phyloP scores from a whole-genome alignment of 2,113 vertebrate species.

The Diphyllodes magnificus region DNA sequence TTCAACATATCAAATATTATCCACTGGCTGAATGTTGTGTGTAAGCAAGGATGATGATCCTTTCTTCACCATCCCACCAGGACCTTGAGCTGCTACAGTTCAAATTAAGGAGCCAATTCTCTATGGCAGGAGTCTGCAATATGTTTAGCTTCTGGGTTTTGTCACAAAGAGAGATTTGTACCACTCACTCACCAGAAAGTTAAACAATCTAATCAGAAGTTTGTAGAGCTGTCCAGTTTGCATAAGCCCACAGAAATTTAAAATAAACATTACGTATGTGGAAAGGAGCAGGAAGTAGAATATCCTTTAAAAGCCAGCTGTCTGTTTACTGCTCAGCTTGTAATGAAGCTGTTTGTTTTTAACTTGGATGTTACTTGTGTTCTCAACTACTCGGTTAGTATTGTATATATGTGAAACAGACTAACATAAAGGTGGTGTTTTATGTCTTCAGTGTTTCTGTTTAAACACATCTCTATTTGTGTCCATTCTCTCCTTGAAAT shows the following conservation, averaged over 20 bases:
- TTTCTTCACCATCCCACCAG: neutral
- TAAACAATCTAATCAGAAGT: slow-evolving; percentile 38
- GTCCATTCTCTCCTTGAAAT: neutral
- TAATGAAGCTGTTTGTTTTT: neutral
- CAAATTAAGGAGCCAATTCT: neutral
- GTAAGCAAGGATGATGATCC: neutral
- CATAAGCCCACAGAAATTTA: neutral
- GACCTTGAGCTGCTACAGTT: neutral
- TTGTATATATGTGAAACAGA: neutral
- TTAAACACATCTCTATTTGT: neutral
- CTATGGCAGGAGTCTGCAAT: neutral
- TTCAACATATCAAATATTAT: neutral
- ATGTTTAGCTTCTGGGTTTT: neutral
- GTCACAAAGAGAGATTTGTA: neutral
- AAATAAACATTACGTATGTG: slow-evolving; percentile 4
- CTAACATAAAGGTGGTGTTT: neutral
- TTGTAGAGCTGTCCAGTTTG: slow-evolving; percentile 10
- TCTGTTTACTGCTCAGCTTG: neutral
- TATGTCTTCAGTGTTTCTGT: neutral
- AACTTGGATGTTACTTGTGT: neutral
- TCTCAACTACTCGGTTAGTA: neutral
- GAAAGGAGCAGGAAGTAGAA: slow-evolving; percentile 20
- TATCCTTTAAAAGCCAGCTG: neutral
- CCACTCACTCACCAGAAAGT: neutral
- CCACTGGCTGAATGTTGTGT: neutral